These are phyloP conservation scores for Euzetes globulus DNA, from an alignment of 2,888 invertebrate species.

Conservation along the genomic window DNA sequence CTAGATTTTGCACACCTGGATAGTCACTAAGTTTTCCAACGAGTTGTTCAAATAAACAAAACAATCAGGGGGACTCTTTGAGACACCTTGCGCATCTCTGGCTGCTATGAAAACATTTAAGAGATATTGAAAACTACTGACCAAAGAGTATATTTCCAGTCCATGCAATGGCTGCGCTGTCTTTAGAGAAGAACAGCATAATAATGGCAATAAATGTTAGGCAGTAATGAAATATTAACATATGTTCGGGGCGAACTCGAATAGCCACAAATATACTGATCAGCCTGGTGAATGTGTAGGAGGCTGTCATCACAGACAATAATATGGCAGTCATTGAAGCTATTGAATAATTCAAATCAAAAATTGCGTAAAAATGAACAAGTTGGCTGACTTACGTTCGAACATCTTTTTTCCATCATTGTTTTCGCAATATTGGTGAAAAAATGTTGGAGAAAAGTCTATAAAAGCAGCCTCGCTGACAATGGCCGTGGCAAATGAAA, in stretches of 20 bases:
- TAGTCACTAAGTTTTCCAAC: too few species aligned
- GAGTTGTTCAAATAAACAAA: too few species aligned
- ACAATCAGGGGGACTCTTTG: too few species aligned
- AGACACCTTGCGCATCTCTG: too few species aligned
- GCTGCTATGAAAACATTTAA: too few species aligned
- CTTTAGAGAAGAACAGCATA: neutral
- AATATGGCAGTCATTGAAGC: neutral
- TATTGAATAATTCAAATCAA: neutral
- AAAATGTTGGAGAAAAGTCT: constrained; percentile 15
- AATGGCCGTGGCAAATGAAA: neutral
- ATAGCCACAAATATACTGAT: neutral
- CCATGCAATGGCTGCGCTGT: neutral
- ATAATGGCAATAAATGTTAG: neutral
- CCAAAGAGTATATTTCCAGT: constrained; percentile 9
- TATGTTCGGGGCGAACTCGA: neutral
- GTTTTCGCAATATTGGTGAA: neutral
- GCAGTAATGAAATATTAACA: neutral
- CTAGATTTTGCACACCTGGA: too few species aligned
- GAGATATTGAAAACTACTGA: too few species aligned
- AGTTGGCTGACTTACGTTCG: neutral
- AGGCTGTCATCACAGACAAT: constrained; percentile 7
- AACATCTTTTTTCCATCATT: too few species aligned
- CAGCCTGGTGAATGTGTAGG: neutral
- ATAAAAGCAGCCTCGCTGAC: neutral
- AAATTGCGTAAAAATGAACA: too few species aligned